A percentile compares a stretch with the other conserved stretches of the same genome.
phyloP scores from a whole-genome alignment of 2,797 vertebrate genomes.

The Galago senegalensis region DNA sequence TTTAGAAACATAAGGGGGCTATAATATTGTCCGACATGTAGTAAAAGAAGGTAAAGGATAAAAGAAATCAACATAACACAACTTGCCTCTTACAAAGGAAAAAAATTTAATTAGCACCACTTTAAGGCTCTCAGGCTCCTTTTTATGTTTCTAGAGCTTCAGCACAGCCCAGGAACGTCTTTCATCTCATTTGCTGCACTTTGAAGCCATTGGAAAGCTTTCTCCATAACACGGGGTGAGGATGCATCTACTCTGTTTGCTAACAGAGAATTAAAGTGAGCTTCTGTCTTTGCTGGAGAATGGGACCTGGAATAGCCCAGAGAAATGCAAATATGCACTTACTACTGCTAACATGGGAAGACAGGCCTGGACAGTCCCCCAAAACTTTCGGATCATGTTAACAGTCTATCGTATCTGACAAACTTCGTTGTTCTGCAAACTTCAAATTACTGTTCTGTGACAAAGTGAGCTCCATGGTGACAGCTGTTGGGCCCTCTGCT shows the following conservation, averaged over 20 bases:
- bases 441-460: conserved; percentile 38
- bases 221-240: neutral
- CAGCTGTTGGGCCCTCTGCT: conserved; percentile 56
- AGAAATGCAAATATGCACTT: neutral
- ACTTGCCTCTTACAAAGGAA: conserved; percentile 63
- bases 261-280: neutral
- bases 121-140: conserved; percentile 65
- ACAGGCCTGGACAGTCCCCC: neutral
- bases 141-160: conserved; percentile 73
- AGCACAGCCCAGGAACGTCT: conserved; percentile 39
- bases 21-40: conserved; percentile 21
- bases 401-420: neutral
- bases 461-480: neutral
- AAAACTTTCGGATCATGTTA: neutral
- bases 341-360: neutral
- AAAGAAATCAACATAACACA: conserved; percentile 70
- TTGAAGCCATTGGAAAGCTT: conserved; percentile 35
- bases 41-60: conserved; percentile 65
- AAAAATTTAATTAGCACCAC: conserved; percentile 73
- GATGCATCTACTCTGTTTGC: neutral
- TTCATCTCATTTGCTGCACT: conserved; percentile 72
- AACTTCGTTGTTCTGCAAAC: conserved; percentile 28
- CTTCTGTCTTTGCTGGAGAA: neutral
- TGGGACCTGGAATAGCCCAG: neutral
- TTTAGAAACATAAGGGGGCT: conserved; percentile 57